phyloP scores from a whole-genome alignment of 1,140 invertebrate species.

The Steinernema feltiae region DNA sequence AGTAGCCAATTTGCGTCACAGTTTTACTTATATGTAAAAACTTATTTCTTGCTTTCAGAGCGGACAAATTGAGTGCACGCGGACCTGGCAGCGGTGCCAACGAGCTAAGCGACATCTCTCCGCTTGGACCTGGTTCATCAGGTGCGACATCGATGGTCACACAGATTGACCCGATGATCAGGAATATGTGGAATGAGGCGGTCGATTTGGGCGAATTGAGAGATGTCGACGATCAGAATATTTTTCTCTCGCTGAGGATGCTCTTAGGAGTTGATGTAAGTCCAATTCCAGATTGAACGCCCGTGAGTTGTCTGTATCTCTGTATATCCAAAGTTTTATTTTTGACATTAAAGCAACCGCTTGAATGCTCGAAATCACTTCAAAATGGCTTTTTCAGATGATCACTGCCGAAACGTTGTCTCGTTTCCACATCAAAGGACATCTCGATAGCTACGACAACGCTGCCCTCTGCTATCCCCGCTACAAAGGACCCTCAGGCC shows the following conservation, averaged over 20 bases:
- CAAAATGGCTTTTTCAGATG: constrained; percentile 33
- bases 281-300: not conserved
- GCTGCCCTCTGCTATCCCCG: constrained; percentile 51
- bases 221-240: constrained; percentile 45
- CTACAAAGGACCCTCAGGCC: constrained; percentile 42
- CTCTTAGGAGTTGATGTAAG: constrained; percentile 50
- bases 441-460: constrained; percentile 55
- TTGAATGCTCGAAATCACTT: no score
- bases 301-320: constrained; percentile 18
- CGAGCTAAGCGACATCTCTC: not conserved
- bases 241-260: constrained; percentile 40
- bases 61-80: constrained; percentile 41
- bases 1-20: no score
- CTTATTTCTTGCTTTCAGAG: no score
- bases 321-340: no score
- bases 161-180: constrained; percentile 38
- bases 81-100: constrained; percentile 17
- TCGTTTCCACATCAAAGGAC: constrained; percentile 49
- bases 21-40: no score
- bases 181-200: constrained; percentile 45
- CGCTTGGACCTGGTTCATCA: not conserved
- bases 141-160: not conserved
- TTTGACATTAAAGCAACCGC: no score
- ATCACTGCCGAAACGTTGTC: constrained; percentile 50
- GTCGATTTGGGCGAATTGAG: constrained; percentile 46